A percentile compares a stretch with the other conserved stretches of the same genome.
Conservation (phyloP, 92 coral and sea anemone genomes). For the Scolanthus callimorphus region DNA sequence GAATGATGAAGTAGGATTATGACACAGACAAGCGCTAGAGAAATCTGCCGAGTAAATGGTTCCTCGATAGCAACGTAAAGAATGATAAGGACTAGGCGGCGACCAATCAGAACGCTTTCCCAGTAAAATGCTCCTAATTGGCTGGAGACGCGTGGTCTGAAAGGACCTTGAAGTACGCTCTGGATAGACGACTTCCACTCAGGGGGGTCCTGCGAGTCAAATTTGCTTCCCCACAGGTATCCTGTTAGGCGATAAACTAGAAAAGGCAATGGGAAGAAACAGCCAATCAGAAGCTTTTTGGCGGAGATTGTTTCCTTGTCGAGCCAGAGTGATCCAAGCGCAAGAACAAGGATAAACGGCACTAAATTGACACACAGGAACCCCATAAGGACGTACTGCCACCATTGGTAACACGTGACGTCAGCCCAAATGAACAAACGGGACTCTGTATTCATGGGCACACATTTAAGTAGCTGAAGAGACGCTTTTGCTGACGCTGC, state of each 20-base stretch:
- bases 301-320: conserved; percentile 41
- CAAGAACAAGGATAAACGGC: conserved; percentile 59
- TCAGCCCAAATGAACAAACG: conserved; percentile 64
- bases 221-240: background rate
- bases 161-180: conserved; percentile 25
- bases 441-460: conserved; percentile 39
- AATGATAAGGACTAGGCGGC: conserved; percentile 43
- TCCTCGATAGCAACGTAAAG: conserved; percentile 41
- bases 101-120: conserved; percentile 69
- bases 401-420: conserved; percentile 65
- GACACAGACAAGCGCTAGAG: conserved; percentile 42
- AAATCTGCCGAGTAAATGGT: conserved; percentile 36
- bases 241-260: conserved; percentile 28
- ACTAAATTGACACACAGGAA: conserved; percentile 43
- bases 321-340: conserved; percentile 74
- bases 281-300: conserved; percentile 48
- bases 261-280: conserved; percentile 66
- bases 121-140: conserved; percentile 47
- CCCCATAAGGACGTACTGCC: conserved; percentile 60
- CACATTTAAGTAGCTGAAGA: conserved; percentile 61
- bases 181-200: conserved; percentile 16
- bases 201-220: background rate
- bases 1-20: conserved; percentile 49
- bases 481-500: conserved; percentile 55
- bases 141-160: background rate